phyloP scores from a whole-genome alignment of 2,113 vertebrate genomes.

The Halichoeres trimaculatus region DNA sequence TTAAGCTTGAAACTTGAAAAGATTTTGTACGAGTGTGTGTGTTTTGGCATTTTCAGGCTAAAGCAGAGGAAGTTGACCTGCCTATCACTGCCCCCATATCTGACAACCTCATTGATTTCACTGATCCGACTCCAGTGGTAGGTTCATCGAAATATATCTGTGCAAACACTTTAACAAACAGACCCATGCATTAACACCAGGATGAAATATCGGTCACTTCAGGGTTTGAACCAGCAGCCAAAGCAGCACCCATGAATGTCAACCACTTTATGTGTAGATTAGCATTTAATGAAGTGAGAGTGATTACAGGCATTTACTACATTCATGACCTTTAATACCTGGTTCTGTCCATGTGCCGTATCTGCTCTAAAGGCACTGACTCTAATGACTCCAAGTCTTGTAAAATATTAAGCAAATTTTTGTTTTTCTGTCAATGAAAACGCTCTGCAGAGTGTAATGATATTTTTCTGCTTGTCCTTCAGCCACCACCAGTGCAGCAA shows the following conservation, averaged over 20 bases:
- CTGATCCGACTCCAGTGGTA: slow-evolving; percentile 88
- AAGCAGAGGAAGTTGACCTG: slow-evolving; percentile 86
- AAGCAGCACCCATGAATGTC: too few relatives aligned
- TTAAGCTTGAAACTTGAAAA: too few relatives aligned
- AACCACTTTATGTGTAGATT: too few relatives aligned
- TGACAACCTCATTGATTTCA: slow-evolving; percentile 95
- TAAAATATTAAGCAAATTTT: too few relatives aligned
- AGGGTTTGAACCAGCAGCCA: too few relatives aligned
- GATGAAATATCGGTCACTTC: too few relatives aligned
- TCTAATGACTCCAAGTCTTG: too few relatives aligned
- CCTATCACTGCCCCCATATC: slow-evolving; percentile 74
- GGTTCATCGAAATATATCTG: slow-evolving; percentile 33
- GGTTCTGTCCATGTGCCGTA: too few relatives aligned
- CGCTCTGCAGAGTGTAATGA: not conserved
- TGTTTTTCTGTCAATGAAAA: not conserved
- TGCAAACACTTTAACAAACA: not conserved
- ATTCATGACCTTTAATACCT: too few relatives aligned
- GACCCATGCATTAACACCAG: not conserved
- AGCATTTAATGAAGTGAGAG: too few relatives aligned
- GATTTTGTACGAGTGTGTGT: not conserved
- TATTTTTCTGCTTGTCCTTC: slow-evolving; percentile 20
- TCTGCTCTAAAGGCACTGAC: too few relatives aligned
- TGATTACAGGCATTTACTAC: too few relatives aligned
- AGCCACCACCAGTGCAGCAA: slow-evolving; percentile 80
- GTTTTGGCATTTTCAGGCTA: slow-evolving; percentile 77